Conservation (phyloP, 2,888 invertebrate genomes). For the Gari tellinella region DNA sequence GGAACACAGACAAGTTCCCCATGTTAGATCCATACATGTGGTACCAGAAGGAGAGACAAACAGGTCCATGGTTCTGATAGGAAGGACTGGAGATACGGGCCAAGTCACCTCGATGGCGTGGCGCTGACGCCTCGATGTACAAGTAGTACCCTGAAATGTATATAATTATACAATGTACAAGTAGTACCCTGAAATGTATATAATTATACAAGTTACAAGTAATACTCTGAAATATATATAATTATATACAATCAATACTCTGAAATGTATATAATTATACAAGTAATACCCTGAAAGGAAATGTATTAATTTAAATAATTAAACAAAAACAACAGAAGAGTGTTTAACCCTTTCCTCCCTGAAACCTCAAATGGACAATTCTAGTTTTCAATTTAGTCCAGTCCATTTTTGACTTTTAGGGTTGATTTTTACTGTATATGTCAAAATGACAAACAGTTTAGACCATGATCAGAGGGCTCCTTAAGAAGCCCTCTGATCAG, state of each 20-base stretch:
- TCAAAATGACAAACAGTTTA: no score
- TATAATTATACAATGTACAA: constrained; percentile 65
- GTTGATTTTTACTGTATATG: no score
- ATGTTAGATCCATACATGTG: constrained; percentile 78
- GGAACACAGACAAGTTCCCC: constrained; percentile 73
- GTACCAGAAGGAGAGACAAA: constrained; percentile 82
- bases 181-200: constrained; percentile 74
- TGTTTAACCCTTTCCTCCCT: no score
- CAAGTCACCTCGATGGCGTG: constrained; percentile 86
- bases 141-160: constrained; percentile 76
- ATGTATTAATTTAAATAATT: neutral
- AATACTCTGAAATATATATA: constrained; percentile 66
- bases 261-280: constrained; percentile 25
- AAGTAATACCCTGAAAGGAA: constrained; percentile 70
- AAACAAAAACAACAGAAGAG: neutral
- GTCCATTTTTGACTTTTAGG: no score
- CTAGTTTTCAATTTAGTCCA: no score
- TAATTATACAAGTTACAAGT: constrained; percentile 68
- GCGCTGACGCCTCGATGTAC: constrained; percentile 84
- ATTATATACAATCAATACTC: neutral
- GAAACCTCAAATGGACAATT: no score
- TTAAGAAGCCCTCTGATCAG: no score
- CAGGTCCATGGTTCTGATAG: constrained; percentile 54
- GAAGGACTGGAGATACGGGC: constrained; percentile 83
- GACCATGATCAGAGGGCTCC: no score